These are phyloP conservation scores for Climacteris rufus DNA, from an alignment of 2,113 vertebrate genomes.

Conservation along the genomic window DNA sequence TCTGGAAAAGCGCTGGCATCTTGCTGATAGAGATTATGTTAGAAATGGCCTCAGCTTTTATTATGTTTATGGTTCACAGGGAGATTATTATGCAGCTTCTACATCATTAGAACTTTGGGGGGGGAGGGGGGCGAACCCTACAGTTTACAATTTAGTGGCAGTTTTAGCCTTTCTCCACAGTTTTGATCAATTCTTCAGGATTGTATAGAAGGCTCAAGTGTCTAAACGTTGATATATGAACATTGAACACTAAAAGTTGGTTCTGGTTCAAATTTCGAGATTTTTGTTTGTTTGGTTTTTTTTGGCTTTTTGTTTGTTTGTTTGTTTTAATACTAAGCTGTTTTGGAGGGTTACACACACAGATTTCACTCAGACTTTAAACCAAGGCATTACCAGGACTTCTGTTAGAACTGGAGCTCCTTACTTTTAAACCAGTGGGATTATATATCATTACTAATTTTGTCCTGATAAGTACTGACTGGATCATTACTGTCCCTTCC, in stretches of 20 bases:
- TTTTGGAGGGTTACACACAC: neutral
- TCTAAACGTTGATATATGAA: neutral
- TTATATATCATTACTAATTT: slow-evolving; percentile 16
- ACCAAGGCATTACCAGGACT: slow-evolving; percentile 16
- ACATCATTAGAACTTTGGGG: neutral
- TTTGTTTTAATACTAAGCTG: neutral
- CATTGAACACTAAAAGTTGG: neutral
- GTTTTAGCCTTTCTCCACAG: neutral
- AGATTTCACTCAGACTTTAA: slow-evolving; percentile 16
- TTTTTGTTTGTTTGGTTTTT: neutral
- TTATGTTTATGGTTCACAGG: slow-evolving; percentile 73
- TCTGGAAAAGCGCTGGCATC: slow-evolving; percentile 77
- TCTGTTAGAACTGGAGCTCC: neutral
- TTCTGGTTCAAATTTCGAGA: neutral
- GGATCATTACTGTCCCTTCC: neutral
- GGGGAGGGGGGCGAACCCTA: too few species aligned
- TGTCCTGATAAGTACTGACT: neutral
- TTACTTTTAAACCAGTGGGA: slow-evolving; percentile 12
- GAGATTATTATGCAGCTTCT: slow-evolving; percentile 64
- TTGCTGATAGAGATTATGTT: slow-evolving; percentile 77
- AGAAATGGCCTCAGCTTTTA: slow-evolving; percentile 72
- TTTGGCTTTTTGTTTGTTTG: neutral
- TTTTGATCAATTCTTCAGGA: neutral
- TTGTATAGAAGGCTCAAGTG: neutral
- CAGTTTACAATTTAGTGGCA: neutral